Evolutionary conservation across 2,113 vertebrate genomes (phyloP), one percentile per base, ranked within the genome.

Genomic region (Poecile atricapillus): DNA sequence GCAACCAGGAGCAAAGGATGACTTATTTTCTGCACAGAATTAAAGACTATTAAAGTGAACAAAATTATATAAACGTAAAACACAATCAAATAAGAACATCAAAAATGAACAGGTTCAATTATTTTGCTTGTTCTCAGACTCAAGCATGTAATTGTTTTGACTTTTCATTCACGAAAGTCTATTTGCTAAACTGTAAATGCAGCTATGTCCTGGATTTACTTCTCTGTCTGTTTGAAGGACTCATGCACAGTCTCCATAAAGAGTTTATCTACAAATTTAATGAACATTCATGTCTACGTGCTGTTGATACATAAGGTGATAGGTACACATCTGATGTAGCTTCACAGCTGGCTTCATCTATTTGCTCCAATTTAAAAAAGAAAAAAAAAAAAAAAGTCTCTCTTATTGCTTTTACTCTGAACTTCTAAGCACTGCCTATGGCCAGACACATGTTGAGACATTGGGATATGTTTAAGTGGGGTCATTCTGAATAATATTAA

Each of bases 331-430:
- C 24, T 52, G 24, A 58, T 64, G 18, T 13, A 79, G 18, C 22
- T 71, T 87, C 46, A 65, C 28, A 69, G 23, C 9, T 83, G 59
- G 3, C 13, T 79, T 90, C 11, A 7, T 53, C 8, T 21, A n/a
- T 75, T 82, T 74, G 2, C 7, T 64, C 23, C 30, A 74, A 41
- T 33, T 44, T 10, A 46, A 46, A 69, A 31, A 24, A 24, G 7
- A 2, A 50, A 17, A 47, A 6, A 20, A 47, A 6, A 20, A 4
- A 3, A 3, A 12, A 3, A 3, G 21, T 46, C 3, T 63, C 8
- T 79, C 6, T n/a, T n/a, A 44, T 0, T 37, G 2, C 11, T 65
- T 90, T 92, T 31, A 30, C 13, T 41, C 15, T 59, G 67, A 79
- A 80, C 25, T 83, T 85, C 37, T 86, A 70, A 91, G 56, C 18